These are phyloP conservation scores for Mellivora capensis DNA, from an alignment of 2,113 vertebrate genomes.

Conservation along the genomic window DNA sequence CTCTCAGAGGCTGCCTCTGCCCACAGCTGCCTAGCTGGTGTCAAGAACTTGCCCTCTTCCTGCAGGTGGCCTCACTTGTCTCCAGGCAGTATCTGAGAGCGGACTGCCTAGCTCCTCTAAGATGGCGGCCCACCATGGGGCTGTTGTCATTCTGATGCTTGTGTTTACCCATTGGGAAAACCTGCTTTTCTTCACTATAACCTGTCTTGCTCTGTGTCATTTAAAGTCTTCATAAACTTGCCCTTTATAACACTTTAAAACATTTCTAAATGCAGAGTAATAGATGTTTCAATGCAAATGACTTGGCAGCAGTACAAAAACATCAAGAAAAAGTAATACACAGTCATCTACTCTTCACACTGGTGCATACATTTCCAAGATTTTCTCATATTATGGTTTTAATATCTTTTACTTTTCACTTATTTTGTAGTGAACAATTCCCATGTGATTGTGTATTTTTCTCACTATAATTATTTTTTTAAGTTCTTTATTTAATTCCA, in stretches of 20 bases:
- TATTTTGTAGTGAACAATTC: background rate
- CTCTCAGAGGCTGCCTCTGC: background rate
- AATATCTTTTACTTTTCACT: background rate
- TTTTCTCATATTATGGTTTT: background rate
- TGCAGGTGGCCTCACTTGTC: background rate
- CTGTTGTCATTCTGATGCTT: background rate
- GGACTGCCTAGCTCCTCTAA: background rate
- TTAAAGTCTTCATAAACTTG: background rate
- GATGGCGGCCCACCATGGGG: accelerated
- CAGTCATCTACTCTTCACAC: background rate
- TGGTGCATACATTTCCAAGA: background rate
- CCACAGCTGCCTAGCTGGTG: background rate
- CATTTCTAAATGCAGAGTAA: background rate
- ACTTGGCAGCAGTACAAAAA: background rate
- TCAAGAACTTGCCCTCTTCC: background rate
- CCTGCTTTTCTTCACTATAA: background rate
- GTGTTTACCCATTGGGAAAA: background rate
- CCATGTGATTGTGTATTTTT: background rate
- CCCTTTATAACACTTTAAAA: background rate
- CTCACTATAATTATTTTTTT: background rate
- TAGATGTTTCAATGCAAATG: background rate
- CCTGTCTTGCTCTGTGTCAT: background rate
- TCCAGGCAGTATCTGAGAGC: background rate
- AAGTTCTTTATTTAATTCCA: background rate
- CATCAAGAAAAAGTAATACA: background rate